Evolutionary conservation across 2,797 vertebrate genomes (phyloP).

Genomic region (Alauda arvensis): DNA sequence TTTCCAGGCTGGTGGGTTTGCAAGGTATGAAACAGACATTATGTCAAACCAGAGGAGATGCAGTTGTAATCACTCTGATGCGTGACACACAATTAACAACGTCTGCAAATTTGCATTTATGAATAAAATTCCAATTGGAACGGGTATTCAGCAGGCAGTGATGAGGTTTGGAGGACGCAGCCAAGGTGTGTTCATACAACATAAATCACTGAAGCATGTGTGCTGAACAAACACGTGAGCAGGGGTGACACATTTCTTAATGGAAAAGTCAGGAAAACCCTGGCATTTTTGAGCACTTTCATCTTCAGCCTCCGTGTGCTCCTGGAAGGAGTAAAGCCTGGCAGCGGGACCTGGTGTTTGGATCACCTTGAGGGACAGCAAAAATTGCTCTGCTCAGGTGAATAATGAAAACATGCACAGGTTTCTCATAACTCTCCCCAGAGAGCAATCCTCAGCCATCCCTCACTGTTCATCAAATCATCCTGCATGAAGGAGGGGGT

Average conservation of each 20-base stretch:
- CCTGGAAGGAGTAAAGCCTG: conserved; percentile 5
- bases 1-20: neutral
- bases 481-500: neutral
- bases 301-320: neutral
- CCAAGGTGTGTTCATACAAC: neutral
- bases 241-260: neutral
- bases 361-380: neutral
- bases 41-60: conserved; percentile 41
- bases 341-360: neutral
- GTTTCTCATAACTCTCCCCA: neutral
- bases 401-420: neutral
- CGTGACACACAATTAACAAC: conserved; percentile 21
- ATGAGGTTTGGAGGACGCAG: conserved; percentile 15
- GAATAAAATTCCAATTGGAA: conserved; percentile 38
- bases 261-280: neutral
- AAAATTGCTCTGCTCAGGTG: neutral
- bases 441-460: neutral
- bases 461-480: neutral
- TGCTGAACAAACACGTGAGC: neutral
- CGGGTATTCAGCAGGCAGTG: neutral
- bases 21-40: neutral
- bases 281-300: neutral
- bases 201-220: conserved; percentile 30
- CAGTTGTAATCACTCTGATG: conserved; percentile 10
- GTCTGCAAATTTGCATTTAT: conserved; percentile 51